These are phyloP conservation scores for Paedocypris sp. DNA, from an alignment of 2,113 vertebrate genomes.

Conservation along the genomic window DNA sequence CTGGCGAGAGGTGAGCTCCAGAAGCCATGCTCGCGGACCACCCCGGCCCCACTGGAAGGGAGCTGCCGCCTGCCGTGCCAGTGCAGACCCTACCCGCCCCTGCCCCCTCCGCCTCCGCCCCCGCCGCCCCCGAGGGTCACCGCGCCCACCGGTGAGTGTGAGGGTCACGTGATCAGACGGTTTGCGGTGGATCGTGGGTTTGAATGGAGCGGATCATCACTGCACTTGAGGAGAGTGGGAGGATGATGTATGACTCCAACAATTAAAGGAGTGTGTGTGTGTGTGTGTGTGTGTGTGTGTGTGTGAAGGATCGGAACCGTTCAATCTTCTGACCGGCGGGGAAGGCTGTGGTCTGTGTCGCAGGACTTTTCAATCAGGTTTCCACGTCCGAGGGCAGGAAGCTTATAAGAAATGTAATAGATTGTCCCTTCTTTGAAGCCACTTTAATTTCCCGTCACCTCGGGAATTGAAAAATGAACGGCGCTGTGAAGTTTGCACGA, in stretches of 20 bases:
- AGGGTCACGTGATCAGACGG: too few relatives aligned
- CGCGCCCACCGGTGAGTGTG: constrained; percentile 65
- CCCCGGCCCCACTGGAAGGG: constrained; percentile 54
- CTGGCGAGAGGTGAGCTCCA: constrained; percentile 69
- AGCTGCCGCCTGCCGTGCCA: constrained; percentile 72
- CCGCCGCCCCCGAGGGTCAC: constrained; percentile 71
- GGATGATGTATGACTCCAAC: too few relatives aligned
- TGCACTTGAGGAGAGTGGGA: too few relatives aligned
- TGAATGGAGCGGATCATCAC: too few relatives aligned
- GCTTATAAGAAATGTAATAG: background rate
- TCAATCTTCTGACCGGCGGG: too few relatives aligned
- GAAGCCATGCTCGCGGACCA: constrained; percentile 68
- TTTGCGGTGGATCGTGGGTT: too few relatives aligned
- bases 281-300: too few relatives aligned
- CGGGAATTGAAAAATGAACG: constrained; percentile 4
- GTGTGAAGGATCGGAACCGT: too few relatives aligned
- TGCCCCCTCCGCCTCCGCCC: constrained; percentile 73
- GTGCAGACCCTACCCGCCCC: constrained; percentile 71
- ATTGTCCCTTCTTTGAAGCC: constrained; percentile 1
- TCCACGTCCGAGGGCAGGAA: background rate
- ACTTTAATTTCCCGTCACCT: constrained; percentile 8
- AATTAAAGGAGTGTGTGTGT: too few relatives aligned
- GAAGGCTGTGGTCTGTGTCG: background rate
- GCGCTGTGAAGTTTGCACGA: constrained; percentile 10
- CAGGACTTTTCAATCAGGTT: background rate